These are phyloP conservation scores for Thripadectes ignobilis DNA, from an alignment of 2,797 vertebrate genomes.

Conservation along the genomic window DNA sequence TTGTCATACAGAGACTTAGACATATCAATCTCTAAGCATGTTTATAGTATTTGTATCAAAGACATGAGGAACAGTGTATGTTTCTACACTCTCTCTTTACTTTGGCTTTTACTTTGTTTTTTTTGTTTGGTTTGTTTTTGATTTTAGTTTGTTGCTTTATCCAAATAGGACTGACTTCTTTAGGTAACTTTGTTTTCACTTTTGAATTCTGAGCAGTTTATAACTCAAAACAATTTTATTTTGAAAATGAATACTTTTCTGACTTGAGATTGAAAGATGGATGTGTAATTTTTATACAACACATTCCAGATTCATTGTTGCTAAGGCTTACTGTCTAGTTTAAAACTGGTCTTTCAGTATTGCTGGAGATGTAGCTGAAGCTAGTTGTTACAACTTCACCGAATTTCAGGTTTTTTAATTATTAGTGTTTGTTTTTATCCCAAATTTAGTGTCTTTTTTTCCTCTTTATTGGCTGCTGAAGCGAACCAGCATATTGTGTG, in stretches of 20 bases:
- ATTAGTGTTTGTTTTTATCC: background rate
- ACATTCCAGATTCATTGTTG: background rate
- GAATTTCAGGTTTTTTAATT: background rate
- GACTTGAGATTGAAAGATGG: background rate
- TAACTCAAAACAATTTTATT: background rate
- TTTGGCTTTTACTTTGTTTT: background rate
- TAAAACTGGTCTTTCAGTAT: background rate
- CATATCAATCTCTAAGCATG: background rate
- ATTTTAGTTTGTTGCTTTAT: background rate
- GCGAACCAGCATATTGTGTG: background rate
- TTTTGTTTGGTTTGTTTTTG: background rate
- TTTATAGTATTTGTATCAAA: background rate
- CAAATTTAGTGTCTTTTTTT: background rate
- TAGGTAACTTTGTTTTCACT: background rate
- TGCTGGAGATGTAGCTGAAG: background rate
- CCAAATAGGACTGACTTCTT: background rate
- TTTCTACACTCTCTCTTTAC: background rate
- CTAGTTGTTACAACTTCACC: background rate
- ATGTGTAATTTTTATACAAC: background rate
- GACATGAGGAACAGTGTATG: background rate
- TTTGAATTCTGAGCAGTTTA: background rate
- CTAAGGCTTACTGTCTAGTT: background rate
- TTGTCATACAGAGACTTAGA: background rate
- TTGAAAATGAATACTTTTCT: background rate
- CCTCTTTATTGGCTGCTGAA: background rate